Evolutionary conservation across 1,140 invertebrate species (phyloP).

Genomic region (Aethina tumida): DNA sequence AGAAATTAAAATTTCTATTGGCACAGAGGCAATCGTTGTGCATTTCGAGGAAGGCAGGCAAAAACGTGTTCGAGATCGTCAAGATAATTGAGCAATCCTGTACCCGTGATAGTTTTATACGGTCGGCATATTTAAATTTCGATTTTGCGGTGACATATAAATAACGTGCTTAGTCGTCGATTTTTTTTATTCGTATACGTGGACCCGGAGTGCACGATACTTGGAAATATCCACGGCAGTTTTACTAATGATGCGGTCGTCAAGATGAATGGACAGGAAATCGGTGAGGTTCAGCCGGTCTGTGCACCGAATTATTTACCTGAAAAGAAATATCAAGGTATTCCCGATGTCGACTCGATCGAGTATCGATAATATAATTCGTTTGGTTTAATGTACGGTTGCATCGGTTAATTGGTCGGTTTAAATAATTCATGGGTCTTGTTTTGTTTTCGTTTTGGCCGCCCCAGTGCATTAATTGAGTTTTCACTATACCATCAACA

Average conservation of each 20-base stretch:
- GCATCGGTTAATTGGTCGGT: constrained; percentile 4
- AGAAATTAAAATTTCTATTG: too few species aligned
- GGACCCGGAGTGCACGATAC: not conserved
- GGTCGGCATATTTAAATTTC: not conserved
- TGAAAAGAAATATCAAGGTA: not conserved
- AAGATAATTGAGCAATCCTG: not conserved
- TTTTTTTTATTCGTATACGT: not conserved
- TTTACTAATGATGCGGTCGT: constrained; percentile 13
- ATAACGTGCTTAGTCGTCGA: not conserved
- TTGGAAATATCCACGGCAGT: constrained; percentile 10
- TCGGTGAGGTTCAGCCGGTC: not conserved
- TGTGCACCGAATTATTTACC: not conserved
- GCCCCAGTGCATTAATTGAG: too few species aligned
- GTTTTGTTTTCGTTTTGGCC: not conserved
- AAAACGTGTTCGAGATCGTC: not conserved
- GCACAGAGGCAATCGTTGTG: too few species aligned
- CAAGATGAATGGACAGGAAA: constrained; percentile 11
- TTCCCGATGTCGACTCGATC: constrained; percentile 1
- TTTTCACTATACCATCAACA: too few species aligned
- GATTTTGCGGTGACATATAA: not conserved
- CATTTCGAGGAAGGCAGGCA: too few species aligned
- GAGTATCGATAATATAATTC: constrained; percentile 1
- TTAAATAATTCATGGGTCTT: not conserved
- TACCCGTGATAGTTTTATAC: not conserved
- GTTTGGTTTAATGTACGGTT: constrained; percentile 1